Conservation (phyloP, 2,797 vertebrate species). For the Ctenopoma kingsleyae region DNA sequence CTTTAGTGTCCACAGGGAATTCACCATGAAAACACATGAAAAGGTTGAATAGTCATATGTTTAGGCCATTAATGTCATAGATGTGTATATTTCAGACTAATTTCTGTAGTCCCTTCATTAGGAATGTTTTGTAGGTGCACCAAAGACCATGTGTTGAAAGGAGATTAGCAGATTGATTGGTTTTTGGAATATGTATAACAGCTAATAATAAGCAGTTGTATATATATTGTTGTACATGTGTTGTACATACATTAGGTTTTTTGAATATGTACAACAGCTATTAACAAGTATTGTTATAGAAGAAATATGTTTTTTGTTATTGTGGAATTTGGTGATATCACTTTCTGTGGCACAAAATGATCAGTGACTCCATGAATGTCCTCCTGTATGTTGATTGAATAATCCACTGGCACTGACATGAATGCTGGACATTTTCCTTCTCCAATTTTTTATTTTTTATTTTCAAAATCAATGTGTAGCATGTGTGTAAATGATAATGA, state of each 20-base stretch:
- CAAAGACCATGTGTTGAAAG: constrained; percentile 66
- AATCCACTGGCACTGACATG: constrained; percentile 24
- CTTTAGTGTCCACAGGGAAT: constrained; percentile 20
- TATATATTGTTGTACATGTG: not conserved
- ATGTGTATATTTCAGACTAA: constrained; percentile 29
- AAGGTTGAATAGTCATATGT: constrained; percentile 8
- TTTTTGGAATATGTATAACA: constrained; percentile 28
- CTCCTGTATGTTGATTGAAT: constrained; percentile 37
- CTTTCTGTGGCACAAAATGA: constrained; percentile 43
- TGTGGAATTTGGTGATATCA: constrained; percentile 50
- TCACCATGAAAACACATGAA: constrained; percentile 22
- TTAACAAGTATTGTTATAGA: constrained; percentile 1
- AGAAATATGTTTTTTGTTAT: constrained; percentile 25
- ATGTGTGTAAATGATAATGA: constrained; percentile 46
- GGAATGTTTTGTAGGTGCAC: constrained; percentile 63
- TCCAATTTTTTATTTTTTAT: constrained; percentile 13
- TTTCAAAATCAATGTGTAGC: constrained; percentile 41
- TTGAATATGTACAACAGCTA: too few species aligned
- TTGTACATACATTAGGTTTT: too few species aligned
- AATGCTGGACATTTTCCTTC: constrained; percentile 40
- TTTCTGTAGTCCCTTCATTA: constrained; percentile 35
- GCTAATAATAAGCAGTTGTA: constrained; percentile 3
- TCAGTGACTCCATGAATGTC: constrained; percentile 68
- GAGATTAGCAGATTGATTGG: constrained; percentile 23
- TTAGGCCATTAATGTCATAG: constrained; percentile 41